Evolutionary conservation across 64 coral and sea anemone species (phyloP).

Genomic region (Trachythela sp.): DNA sequence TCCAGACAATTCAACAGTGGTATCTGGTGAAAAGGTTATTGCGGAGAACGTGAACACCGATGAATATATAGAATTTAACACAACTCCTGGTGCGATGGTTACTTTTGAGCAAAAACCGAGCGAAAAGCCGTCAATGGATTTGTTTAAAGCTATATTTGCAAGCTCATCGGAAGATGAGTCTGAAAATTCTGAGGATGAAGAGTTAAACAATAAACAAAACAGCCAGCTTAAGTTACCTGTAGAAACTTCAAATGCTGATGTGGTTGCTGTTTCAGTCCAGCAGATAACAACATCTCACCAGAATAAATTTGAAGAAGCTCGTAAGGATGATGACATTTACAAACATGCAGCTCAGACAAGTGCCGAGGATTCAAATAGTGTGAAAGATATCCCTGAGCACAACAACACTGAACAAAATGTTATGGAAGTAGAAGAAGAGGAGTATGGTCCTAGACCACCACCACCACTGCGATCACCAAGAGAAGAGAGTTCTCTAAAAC

Average conservation of each 20-base stretch:
- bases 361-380: background rate
- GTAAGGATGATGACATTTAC: background rate
- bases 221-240: background rate
- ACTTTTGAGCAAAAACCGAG: slow-evolving; percentile 24
- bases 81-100: background rate
- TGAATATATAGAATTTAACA: background rate
- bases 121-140: slow-evolving; percentile 75
- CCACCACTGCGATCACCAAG: background rate
- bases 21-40: background rate
- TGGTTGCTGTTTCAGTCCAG: background rate
- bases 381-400: background rate
- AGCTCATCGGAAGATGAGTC: slow-evolving; percentile 73
- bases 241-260: background rate
- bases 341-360: background rate
- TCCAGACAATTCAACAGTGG: background rate
- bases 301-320: slow-evolving; percentile 18
- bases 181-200: slow-evolving; percentile 51
- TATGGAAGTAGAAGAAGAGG: background rate
- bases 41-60: background rate
- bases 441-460: background rate
- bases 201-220: slow-evolving; percentile 20
- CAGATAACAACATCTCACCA: slow-evolving; percentile 23
- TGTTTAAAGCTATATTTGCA: slow-evolving; percentile 96
- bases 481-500: background rate
- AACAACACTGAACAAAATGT: background rate